Percentiles rank a stretch among this genome's conserved stretches.
Evolutionary conservation across 2,888 invertebrate genomes (phyloP).

Genomic region (Aspidiotus rigidus): DNA sequence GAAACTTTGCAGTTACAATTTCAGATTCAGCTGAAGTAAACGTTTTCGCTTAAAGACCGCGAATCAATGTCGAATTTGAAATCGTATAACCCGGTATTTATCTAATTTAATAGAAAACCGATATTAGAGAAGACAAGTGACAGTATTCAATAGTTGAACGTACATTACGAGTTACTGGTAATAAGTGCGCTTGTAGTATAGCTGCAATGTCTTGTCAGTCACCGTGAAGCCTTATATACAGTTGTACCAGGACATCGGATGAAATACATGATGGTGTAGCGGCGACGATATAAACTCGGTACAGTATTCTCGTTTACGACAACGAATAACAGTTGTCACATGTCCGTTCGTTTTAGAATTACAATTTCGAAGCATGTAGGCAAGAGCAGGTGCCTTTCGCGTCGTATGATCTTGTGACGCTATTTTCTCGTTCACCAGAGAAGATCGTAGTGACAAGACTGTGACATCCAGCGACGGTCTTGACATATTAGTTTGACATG

Average conservation of each 20-base stretch:
- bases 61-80: too few relatives aligned
- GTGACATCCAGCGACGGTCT: slow-evolving; percentile 27
- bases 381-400: slow-evolving; percentile 30
- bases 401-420: slow-evolving; percentile 26
- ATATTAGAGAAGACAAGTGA: neutral
- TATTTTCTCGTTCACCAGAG: slow-evolving; percentile 27
- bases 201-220: neutral
- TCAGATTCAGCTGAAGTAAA: too few relatives aligned
- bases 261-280: neutral
- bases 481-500: slow-evolving; percentile 27
- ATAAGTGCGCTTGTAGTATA: neutral
- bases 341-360: slow-evolving; percentile 29
- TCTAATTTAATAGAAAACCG: neutral
- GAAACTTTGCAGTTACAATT: too few relatives aligned
- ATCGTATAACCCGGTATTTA: too few relatives aligned
- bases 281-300: neutral
- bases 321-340: slow-evolving; percentile 30
- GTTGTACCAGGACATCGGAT: neutral
- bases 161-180: neutral
- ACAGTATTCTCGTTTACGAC: neutral
- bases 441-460: slow-evolving; percentile 26
- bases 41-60: too few relatives aligned
- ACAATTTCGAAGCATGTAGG: slow-evolving; percentile 24
- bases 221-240: slow-evolving; percentile 1
- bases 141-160: neutral